Evolutionary conservation across 2,797 vertebrate genomes (phyloP), one percentile per base, ranked within the genome.

Genomic region (Smutsia temminckii): DNA sequence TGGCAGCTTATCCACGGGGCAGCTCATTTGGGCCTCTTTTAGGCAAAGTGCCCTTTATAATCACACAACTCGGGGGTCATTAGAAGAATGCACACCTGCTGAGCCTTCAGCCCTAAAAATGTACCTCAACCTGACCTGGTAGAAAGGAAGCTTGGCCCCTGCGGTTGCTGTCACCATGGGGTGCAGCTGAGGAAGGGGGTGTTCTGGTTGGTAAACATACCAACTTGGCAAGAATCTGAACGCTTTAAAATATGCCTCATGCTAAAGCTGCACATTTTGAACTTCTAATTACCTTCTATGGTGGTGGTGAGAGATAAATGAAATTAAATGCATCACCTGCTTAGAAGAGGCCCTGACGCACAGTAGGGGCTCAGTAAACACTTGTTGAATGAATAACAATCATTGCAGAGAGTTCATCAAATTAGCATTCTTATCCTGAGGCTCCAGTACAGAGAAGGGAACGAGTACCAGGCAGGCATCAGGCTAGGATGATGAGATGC

Each of bases 21-120:
- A 23, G 37, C 61, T 81, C 57, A 7, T 49, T 49, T 81, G 69
- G 59, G 51, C 68, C 61, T 89, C 32, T 85, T 79, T 49, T 49
- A 49, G 75, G 42, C 94, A 66, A 71, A 77, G n/a, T 42, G 25
- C 74, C 34, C 53, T 75, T 89, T 85, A n/a, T 69, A 89, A 94
- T 92, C 72, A 14, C 49, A 57, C n/a, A 78, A 10, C 12, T 51
- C 57, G 51, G 53, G 12, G 32, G 42, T 64, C 71, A n/a, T 49
- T 68, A 34, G 64, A 66, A 81, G 81, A 66, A 74, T 55, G 32
- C 3, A 0, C 40, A 42, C 37, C 89, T 85, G 34, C 84, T 71
- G 57, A 72, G n/a, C 68, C 42, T 14, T 74, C 49, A 17, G 27
- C 59, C 86, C 59, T 80, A 42, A 89, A 86, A 95, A 51, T 32